phyloP scores from a whole-genome alignment of 2,888 invertebrate genomes.

The Athetis lepigone region DNA sequence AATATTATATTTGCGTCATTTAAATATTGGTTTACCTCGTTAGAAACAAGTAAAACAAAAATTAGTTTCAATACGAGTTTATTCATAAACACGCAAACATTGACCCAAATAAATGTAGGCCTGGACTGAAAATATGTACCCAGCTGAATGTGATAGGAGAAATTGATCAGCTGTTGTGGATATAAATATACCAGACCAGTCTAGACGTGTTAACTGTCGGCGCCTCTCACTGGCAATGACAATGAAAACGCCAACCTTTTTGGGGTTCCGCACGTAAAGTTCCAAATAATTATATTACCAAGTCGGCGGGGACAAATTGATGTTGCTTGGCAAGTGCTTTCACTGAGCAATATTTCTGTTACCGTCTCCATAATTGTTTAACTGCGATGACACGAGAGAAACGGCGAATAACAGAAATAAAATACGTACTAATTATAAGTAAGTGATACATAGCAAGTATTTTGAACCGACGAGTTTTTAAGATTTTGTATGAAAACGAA shows the following conservation, averaged over 20 bases:
- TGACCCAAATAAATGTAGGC: slow-evolving; percentile 21
- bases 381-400: no score
- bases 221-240: slow-evolving; percentile 69
- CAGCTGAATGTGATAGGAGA: slow-evolving; percentile 9
- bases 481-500: no score
- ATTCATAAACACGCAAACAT: slow-evolving; percentile 31
- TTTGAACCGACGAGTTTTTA: no score
- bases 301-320: no score
- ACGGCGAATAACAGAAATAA: no score
- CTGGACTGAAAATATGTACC: slow-evolving; percentile 11
- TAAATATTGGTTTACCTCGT: not conserved
- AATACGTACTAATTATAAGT: no score
- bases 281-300: no score
- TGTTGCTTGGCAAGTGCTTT: no score
- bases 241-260: slow-evolving; percentile 65
- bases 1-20: not conserved
- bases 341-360: no score
- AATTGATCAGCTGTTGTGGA: slow-evolving; percentile 47
- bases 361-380: no score
- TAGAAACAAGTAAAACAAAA: slow-evolving; percentile 10
- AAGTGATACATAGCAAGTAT: no score
- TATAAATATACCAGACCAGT: slow-evolving; percentile 68
- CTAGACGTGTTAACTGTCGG: slow-evolving; percentile 67
- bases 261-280: no score
- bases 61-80: slow-evolving; percentile 4